Base-by-base conservation (phyloP, 2,797 vertebrate species). In the Borostomias antarcticus region DNA sequence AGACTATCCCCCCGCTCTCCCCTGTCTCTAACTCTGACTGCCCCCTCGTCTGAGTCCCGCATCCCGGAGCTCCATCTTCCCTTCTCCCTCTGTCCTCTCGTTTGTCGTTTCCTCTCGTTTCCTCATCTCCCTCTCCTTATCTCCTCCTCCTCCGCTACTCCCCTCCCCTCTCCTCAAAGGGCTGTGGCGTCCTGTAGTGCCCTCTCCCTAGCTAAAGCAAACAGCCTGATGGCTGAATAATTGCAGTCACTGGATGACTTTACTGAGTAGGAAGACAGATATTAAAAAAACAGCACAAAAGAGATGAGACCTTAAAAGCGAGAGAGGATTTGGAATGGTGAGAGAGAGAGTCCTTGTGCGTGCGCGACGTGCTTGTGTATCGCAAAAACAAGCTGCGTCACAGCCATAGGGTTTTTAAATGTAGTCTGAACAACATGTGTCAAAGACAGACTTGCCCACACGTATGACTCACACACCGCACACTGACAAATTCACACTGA, bases 101-200 rank as follows among this genome's bases (percentile, higher is more conserved):
- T 3, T 11, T 43, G 13, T 43, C 11, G 40, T 17, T 17, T n/a
- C 8, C 10, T 1, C 37, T 40, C 33, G 2, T 6, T 40, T 40
- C 15, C 37, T 40, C 37, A 10, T 40, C 37, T 15, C 35, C 15
- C 35, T 13, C n/a, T 17, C 40, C 7, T 4, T 68, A 59, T 71
- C 54, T n/a, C n/a, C n/a, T n/a, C n/a, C n/a, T n/a, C n/a, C n/a
- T n/a, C n/a, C n/a, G n/a, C n/a, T n/a, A n/a, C n/a, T n/a, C n/a
- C 50, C 60, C 69, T 56, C 48, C 50, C 10, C 47, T 35, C 40
- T 43, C n/a, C 40, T 17, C n/a, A n/a, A n/a, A n/a, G n/a, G n/a
- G n/a, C 40, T 7, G 40, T 43, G n/a, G 40, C n/a, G 40, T 17
- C 40, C 40, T 11, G 6, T 43, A 43, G 40, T 43, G 13, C 40